Percentiles rank a stretch among this genome's conserved stretches.
phyloP scores from a whole-genome alignment of 2,888 invertebrate genomes.

The Oasisia sp. region DNA sequence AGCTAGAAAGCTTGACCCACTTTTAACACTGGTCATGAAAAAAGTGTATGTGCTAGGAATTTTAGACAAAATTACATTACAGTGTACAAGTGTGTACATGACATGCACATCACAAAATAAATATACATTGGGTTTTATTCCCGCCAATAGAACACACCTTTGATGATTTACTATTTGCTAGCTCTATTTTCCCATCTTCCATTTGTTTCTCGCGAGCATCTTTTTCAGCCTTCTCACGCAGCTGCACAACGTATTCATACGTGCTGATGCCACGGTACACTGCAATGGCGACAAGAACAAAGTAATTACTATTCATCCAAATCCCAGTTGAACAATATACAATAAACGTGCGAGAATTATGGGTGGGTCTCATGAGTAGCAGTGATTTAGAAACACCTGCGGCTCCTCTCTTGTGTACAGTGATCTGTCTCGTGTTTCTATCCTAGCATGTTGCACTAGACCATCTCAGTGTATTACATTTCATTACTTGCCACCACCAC shows the following conservation, averaged over 20 bases:
- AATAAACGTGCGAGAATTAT: neutral
- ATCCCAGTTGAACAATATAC: neutral
- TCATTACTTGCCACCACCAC: neutral
- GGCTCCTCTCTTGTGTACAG: neutral
- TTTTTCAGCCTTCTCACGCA: constrained; percentile 52
- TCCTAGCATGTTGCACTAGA: neutral
- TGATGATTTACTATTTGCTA: neutral
- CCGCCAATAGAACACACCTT: neutral
- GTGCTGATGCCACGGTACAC: constrained; percentile 56
- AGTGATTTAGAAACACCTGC: constrained; percentile 17
- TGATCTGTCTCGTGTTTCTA: neutral
- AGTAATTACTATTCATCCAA: neutral
- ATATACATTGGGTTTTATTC: too few species aligned
- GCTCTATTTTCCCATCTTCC: neutral
- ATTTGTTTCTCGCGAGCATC: constrained; percentile 42
- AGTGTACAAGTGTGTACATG: too few species aligned
- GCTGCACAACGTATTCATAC: constrained; percentile 59
- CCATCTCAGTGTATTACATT: neutral
- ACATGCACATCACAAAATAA: too few species aligned
- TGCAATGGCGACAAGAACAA: constrained; percentile 35
- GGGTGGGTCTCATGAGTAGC: neutral
- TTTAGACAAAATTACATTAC: too few species aligned
- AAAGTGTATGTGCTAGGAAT: too few species aligned
- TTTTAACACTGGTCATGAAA: too few species aligned
- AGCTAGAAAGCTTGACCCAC: too few species aligned